Percentiles rank a stretch among this genome's conserved stretches.
Evolutionary conservation across 2,113 vertebrate genomes (phyloP).

Genomic region (Cryptotis parvus): DNA sequence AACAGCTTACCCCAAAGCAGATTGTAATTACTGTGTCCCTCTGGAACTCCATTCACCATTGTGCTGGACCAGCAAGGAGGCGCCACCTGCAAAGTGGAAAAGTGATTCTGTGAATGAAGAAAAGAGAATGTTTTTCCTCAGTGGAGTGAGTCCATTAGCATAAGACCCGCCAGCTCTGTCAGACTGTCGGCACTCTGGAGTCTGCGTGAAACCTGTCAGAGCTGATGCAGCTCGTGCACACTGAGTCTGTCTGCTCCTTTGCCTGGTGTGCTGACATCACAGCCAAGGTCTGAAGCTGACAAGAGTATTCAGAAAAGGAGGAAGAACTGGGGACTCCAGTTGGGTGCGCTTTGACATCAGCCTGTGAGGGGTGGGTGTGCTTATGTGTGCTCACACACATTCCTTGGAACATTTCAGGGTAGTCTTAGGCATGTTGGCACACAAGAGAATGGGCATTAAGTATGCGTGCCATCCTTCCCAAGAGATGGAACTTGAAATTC

Average conservation of each 20-base stretch:
- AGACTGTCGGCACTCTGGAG: neutral
- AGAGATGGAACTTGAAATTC: too few relatives aligned
- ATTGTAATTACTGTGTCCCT: slow-evolving; percentile 41
- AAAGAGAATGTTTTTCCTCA: neutral
- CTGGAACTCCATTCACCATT: slow-evolving; percentile 43
- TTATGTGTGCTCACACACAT: too few relatives aligned
- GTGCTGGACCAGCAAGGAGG: slow-evolving; percentile 39
- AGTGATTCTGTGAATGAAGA: neutral
- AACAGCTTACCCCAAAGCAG: slow-evolving; percentile 5
- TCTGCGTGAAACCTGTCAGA: neutral
- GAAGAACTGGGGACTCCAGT: neutral
- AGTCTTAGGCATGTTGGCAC: neutral
- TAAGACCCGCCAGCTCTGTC: neutral
- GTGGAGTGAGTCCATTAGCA: neutral
- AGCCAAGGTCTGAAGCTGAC: neutral
- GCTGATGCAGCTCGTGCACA: neutral
- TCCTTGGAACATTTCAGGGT: neutral
- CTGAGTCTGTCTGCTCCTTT: neutral
- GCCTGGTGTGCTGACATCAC: rapidly evolving
- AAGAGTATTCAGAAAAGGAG: neutral
- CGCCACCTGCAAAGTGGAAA: slow-evolving; percentile 50
- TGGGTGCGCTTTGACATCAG: neutral
- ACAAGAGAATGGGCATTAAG: neutral
- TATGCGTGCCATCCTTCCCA: neutral
- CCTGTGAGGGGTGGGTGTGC: rapidly evolving